A percentile compares a stretch with the other conserved stretches of the same genome.
Conservation (phyloP, 2,888 invertebrate genomes). For the Neoascia interrupta region DNA sequence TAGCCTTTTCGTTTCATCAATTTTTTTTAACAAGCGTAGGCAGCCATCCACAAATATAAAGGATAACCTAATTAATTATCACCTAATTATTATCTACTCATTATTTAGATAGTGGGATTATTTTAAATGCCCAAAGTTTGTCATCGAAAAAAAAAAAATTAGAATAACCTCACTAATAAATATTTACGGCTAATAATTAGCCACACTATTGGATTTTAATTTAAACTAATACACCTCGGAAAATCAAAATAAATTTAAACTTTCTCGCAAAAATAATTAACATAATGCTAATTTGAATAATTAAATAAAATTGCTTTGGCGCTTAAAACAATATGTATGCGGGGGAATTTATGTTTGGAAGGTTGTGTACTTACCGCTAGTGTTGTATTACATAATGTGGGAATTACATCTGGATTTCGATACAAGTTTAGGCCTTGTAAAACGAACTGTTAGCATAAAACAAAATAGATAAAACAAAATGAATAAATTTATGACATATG, state of each 20-base stretch:
- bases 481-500: constrained; percentile 5
- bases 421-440: constrained; percentile 61
- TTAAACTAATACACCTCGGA: constrained; percentile 13
- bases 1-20: no score
- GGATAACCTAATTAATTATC: constrained; percentile 6
- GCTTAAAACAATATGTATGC: constrained; percentile 17
- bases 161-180: background rate
- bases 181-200: background rate
- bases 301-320: constrained; percentile 23
- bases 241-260: background rate
- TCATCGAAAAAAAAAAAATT: background rate
- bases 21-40: no score
- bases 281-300: constrained; percentile 38
- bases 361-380: constrained; percentile 44
- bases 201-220: background rate
- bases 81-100: constrained; percentile 13
- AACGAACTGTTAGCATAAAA: constrained; percentile 53
- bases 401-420: constrained; percentile 61
- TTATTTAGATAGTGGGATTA: background rate
- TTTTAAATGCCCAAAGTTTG: no score
- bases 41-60: no score
- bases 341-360: background rate
- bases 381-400: constrained; percentile 59
- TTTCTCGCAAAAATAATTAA: constrained; percentile 16
- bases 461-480: constrained; percentile 13